A percentile compares a stretch with the other conserved stretches of the same genome.
Evolutionary conservation across 2,888 invertebrate genomes (phyloP).

Genomic region (Malacosoma neustria): DNA sequence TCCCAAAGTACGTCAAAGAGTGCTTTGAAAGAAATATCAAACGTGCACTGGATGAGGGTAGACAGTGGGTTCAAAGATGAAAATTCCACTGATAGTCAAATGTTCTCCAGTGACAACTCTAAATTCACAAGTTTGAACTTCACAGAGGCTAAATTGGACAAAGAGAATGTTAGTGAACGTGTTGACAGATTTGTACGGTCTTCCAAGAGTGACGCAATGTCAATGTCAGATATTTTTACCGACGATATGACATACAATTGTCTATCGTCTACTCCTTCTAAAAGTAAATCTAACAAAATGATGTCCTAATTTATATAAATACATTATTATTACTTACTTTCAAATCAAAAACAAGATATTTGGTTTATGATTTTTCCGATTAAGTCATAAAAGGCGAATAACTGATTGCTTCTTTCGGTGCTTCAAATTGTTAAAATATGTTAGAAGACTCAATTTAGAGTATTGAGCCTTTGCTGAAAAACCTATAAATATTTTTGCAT

Average conservation of each 20-base stretch:
- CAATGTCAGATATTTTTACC: constrained; percentile 59
- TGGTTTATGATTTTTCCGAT: no score
- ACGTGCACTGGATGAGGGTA: constrained; percentile 59
- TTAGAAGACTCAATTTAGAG: no score
- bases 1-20: constrained; percentile 33
- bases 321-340: no score
- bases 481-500: no score
- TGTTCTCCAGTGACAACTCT: constrained; percentile 35
- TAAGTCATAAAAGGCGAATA: no score
- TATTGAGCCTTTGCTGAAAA: no score
- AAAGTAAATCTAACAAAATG: constrained; percentile 51
- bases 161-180: constrained; percentile 48
- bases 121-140: constrained; percentile 34
- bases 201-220: constrained; percentile 47
- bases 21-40: constrained; percentile 59
- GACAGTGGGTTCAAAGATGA: constrained; percentile 69
- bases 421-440: no score
- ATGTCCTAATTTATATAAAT: constrained; percentile 29
- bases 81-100: constrained; percentile 48
- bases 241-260: constrained; percentile 63
- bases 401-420: no score
- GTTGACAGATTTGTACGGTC: constrained; percentile 40
- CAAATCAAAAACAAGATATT: no score
- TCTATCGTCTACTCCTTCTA: constrained; percentile 66
- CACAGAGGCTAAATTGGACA: constrained; percentile 40